Evolutionary conservation across 30 jellyfish, hydroid and myxozoan genomes (phyloP).

Genomic region (Hydractinia symbiolongicarpus): DNA sequence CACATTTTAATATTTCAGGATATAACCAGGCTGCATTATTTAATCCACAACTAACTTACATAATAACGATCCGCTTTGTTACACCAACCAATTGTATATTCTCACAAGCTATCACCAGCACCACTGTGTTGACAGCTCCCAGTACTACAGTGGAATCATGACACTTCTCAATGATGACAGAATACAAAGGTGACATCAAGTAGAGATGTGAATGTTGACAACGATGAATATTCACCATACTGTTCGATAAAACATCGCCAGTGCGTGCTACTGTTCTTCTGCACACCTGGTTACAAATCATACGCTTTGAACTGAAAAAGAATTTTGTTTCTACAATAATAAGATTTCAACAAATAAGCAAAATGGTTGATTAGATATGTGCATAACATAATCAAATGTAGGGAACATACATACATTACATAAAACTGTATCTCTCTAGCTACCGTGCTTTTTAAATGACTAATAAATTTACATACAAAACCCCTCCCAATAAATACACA

Average conservation of each 20-base stretch:
- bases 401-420: too few species aligned
- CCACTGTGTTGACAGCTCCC: constrained; percentile 74
- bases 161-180: constrained; percentile 79
- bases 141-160: constrained; percentile 85
- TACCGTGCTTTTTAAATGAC: too few species aligned
- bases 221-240: constrained; percentile 71
- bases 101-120: constrained; percentile 73
- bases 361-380: too few species aligned
- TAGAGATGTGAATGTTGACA: constrained; percentile 84
- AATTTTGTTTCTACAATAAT: neutral
- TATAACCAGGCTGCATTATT: neutral
- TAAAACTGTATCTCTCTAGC: too few species aligned
- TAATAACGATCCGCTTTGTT: constrained; percentile 58
- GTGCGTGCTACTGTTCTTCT: constrained; percentile 85
- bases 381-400: too few species aligned
- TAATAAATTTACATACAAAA: too few species aligned
- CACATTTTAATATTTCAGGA: neutral
- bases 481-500: neutral
- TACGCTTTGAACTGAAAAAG: constrained; percentile 47
- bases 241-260: constrained; percentile 58
- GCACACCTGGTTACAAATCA: constrained; percentile 82
- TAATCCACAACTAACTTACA: constrained; percentile 31
- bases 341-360: too few species aligned
- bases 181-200: constrained; percentile 69
- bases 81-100: constrained; percentile 64